Conservation (phyloP, 1,140 invertebrate genomes). For the Pogonognathellus flavescens region DNA sequence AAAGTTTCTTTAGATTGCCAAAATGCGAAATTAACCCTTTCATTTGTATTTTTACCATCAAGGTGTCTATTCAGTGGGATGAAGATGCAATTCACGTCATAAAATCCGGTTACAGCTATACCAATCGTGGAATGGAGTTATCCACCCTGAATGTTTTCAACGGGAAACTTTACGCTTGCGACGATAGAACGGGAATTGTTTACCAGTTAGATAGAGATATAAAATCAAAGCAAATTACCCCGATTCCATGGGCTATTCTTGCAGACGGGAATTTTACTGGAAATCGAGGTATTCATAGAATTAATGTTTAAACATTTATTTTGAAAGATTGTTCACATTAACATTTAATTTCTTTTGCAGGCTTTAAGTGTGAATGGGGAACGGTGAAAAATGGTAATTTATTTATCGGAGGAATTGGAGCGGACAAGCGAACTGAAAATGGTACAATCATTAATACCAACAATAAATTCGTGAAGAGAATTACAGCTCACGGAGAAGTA, state of each 20-base stretch:
- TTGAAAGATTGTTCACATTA: not conserved
- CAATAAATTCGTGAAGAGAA: slow-evolving; percentile 93
- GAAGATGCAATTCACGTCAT: slow-evolving; percentile 74
- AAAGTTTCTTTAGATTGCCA: too few species aligned
- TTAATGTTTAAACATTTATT: too few species aligned
- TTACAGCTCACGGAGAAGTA: slow-evolving; percentile 85
- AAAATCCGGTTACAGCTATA: slow-evolving; percentile 80
- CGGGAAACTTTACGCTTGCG: slow-evolving; percentile 89
- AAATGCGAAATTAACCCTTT: too few species aligned
- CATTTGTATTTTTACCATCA: not conserved
- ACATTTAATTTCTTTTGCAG: slow-evolving; percentile 70
- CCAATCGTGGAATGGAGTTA: slow-evolving; percentile 96
- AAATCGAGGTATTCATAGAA: not conserved
- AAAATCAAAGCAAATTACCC: slow-evolving; percentile 70
- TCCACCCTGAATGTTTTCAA: slow-evolving; percentile 96
- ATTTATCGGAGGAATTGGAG: slow-evolving; percentile 82
- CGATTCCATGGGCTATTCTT: slow-evolving; percentile 94
- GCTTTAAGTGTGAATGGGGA: slow-evolving; percentile 98
- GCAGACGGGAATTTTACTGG: slow-evolving; percentile 75
- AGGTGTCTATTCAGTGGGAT: slow-evolving; percentile 81
- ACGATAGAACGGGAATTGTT: slow-evolving; percentile 95
- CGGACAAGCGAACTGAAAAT: slow-evolving; percentile 84
- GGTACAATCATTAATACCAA: slow-evolving; percentile 89
- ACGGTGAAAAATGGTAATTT: slow-evolving; percentile 90
- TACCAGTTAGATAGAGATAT: slow-evolving; percentile 74